Base-by-base conservation (phyloP, 2,797 vertebrate genomes). In the Acridotheres tristis region DNA sequence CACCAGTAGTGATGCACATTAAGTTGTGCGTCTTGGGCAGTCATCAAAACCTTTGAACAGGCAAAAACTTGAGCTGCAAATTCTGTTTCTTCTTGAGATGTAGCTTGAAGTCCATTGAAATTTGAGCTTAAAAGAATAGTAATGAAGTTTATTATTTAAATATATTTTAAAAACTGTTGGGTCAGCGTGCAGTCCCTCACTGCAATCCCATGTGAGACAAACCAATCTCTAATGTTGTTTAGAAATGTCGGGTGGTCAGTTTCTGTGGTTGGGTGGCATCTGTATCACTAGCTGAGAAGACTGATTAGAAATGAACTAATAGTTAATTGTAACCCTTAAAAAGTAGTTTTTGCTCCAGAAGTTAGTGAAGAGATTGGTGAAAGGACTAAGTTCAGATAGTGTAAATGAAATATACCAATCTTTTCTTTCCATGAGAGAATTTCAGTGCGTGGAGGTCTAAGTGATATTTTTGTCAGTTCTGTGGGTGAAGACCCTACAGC, bases 191-290 rank as follows among this genome's bases (percentile, higher is more conserved):
- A 29, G 9, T 45, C 13, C 29, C 8, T 36, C 8, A 9, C 23
- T 67, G 18, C 11, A 67, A 5, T 84, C 21, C 6, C 5, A 1
- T 6, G 3, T 36, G 29, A 45, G 19, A 12, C 0, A 5, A 79
- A 34, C 32, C 2, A 16, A 1, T 57, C 3, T 5, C 32, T 62
- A 36, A 48, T 0, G 17, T 11, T 40, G 32, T 82, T 78, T 34
- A 38, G 30, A 61, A 67, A n/a, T 17, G 3, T 25, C 0, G 0
- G 5, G 1, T 40, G 22, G 5, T 40, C 0, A 0, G 17, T 77
- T 76, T 50, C 40, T 54, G 5, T 85, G n/a, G 4, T 30, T 59
- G 3, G 29, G 2, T 32, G 16, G 26, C 16, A 7, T 32, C 23
- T 83, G 5, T 76, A 85, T 82, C 78, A n/a, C 12, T 65, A 29